Conservation (phyloP, 2,113 vertebrate species). For the Macaca nemestrina region DNA sequence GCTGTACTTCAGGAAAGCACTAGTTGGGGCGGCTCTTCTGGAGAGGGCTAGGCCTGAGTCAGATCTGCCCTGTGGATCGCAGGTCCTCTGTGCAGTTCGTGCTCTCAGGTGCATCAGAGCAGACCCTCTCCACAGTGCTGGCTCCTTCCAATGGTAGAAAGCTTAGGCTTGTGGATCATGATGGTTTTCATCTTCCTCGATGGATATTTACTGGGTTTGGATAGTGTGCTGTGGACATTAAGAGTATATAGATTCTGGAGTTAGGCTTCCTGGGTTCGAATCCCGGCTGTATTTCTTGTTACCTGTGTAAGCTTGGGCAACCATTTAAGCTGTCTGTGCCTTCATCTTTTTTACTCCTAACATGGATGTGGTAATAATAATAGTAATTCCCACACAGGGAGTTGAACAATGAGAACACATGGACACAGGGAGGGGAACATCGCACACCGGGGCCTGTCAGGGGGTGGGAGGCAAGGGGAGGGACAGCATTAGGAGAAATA, state of each 20-base stretch:
- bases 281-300: not conserved
- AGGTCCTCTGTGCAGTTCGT: not conserved
- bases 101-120: too few species aligned
- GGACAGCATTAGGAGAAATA: too few species aligned
- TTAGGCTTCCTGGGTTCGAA: not conserved
- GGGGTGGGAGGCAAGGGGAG: too few species aligned
- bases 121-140: not conserved
- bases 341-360: not conserved
- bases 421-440: too few species aligned
- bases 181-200: not conserved
- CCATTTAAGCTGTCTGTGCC: not conserved
- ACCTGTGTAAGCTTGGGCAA: not conserved
- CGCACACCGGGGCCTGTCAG: too few species aligned
- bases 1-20: slow-evolving; percentile 8
- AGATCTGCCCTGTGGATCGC: not conserved
- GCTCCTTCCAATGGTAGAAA: not conserved
- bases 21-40: not conserved
- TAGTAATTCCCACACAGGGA: not conserved
- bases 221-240: not conserved
- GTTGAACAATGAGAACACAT: too few species aligned
- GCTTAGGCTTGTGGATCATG: not conserved
- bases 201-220: not conserved
- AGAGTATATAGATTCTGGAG: not conserved
- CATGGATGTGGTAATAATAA: not conserved
- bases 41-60: not conserved